phyloP scores from a whole-genome alignment of 1,140 invertebrate species.

The Drosophila pruinosa region DNA sequence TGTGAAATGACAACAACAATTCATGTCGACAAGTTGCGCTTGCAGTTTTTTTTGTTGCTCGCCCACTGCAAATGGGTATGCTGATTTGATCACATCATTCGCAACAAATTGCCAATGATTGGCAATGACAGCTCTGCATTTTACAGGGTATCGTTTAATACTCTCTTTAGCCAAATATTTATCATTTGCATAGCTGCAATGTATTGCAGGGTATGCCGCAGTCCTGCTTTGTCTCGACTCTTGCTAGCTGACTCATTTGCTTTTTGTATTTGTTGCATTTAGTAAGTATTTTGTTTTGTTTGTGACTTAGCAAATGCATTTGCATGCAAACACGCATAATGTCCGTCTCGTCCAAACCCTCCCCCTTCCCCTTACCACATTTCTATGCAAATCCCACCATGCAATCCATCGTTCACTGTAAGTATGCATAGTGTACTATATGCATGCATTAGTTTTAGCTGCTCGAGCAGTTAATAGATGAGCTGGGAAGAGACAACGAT shows the following conservation, averaged over 20 bases:
- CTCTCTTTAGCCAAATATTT: no score
- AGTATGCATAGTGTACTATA: conserved; percentile 48
- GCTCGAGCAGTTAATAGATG: conserved; percentile 54
- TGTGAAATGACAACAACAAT: conserved; percentile 76
- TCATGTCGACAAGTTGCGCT: conserved; percentile 78
- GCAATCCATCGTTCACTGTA: conserved; percentile 24
- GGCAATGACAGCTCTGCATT: no score
- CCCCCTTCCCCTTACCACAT: neutral
- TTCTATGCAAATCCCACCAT: neutral
- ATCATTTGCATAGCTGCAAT: no score
- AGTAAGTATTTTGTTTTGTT: conserved; percentile 45
- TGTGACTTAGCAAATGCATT: conserved; percentile 37
- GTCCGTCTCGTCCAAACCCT: neutral
- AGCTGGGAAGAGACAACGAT: neutral
- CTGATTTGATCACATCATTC: neutral
- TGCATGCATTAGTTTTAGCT: conserved; percentile 60
- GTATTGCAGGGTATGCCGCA: neutral
- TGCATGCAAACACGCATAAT: conserved; percentile 31
- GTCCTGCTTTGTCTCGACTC: neutral
- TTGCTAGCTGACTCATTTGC: neutral
- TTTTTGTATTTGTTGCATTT: conserved; percentile 44
- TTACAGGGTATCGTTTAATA: no score
- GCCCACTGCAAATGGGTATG: neutral
- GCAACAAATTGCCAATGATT: no score
- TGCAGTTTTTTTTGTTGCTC: conserved; percentile 45